phyloP scores from a whole-genome alignment of 1,140 invertebrate species.

The Octopus bimaculoides region DNA sequence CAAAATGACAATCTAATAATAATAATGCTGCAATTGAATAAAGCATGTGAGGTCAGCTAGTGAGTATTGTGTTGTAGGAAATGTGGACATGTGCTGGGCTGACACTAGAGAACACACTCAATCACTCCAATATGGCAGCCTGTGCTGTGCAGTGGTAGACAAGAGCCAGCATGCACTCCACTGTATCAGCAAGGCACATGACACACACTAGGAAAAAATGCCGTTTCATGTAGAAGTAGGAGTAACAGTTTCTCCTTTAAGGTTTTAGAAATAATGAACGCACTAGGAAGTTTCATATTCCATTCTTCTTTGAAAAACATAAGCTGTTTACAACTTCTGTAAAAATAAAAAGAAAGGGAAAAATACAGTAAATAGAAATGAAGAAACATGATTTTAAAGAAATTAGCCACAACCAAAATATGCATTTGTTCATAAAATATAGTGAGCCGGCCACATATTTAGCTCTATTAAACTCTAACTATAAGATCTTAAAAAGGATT shows the following conservation, averaged over 20 bases:
- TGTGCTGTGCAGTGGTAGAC: not conserved
- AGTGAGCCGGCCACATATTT: too few relatives aligned
- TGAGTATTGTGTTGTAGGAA: too few relatives aligned
- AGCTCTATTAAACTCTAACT: too few relatives aligned
- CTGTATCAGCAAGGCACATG: not conserved
- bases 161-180: not conserved
- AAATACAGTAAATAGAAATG: too few relatives aligned
- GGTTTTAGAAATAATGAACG: not conserved
- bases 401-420: too few relatives aligned
- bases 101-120: not conserved
- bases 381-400: too few relatives aligned
- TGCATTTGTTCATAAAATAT: too few relatives aligned
- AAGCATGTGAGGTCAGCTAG: too few relatives aligned
- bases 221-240: conserved; percentile 2
- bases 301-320: not conserved
- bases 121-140: not conserved
- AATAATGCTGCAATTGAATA: too few relatives aligned
- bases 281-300: conserved; percentile 3
- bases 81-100: not conserved
- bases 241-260: not conserved
- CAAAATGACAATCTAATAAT: not conserved
- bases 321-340: not conserved
- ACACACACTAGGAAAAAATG: conserved; percentile 3
- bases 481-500: too few relatives aligned
- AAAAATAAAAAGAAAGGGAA: too few relatives aligned